Base-by-base conservation (phyloP, 1,140 invertebrate genomes). In the Brachionus rotundiformis region DNA sequence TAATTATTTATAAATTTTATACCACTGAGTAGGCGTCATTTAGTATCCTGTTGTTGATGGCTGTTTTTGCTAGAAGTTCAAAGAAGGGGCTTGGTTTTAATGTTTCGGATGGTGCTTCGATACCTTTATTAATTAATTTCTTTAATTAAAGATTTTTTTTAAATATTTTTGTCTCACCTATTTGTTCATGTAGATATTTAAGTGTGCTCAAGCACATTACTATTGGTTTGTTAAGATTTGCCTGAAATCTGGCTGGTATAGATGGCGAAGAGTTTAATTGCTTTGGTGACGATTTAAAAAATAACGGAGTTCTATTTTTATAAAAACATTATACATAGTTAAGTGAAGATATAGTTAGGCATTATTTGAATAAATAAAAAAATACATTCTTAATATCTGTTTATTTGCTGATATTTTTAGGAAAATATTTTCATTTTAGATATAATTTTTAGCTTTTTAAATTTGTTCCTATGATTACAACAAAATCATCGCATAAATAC, bases 121-220 rank as follows among this genome's bases (percentile, higher is more conserved):
- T 68, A 19, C 13, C 63, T 68, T 68, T 33, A 6, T n/a, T 0
- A 68, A 33, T 33, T 19, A 68, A 36, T 68, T 19, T 68, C 6
- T 16, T 27, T 13, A n/a, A n/a, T 29, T 0, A 63, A 11, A 63
- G 3, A 13, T n/a, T 11, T 63, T 0, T 29, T 3, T 6, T 6
- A 54, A 54, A 54, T 54, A n/a, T 54, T 27, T 39, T 36, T 71
- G 11, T 44, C 41, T 47, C 44, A 73, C 68, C 39, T 44, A 73
- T 41, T 73, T 73, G 68, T 41, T 73, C 19, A 44, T 73, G 25
- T 13, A 73, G 25, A 27, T 44, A 13, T 27, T 29, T 73, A 19
- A 73, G 25, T 44, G 68, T 73, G 19, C 68, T 73, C 19, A 73
- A 44, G 27, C 68, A 73, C 68, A 73, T 73, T 11, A 73, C 68